Base-by-base conservation (phyloP, 2,888 invertebrate species). In the Tuberolachnus salignus region DNA sequence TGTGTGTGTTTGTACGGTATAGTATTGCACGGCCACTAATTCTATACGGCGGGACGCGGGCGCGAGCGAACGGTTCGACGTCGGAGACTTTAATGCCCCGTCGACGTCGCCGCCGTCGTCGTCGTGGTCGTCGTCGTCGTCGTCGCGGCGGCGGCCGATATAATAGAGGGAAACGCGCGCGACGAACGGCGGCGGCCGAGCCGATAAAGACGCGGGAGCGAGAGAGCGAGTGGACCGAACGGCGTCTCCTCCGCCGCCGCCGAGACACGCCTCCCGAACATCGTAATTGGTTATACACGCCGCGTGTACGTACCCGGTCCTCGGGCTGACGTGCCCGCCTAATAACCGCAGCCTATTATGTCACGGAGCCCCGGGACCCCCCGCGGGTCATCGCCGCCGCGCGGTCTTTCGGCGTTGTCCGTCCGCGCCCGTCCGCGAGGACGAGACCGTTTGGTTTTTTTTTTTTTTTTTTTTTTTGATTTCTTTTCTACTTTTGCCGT, bases 31-130 rank as follows among this genome's bases (percentile, higher is more conserved):
- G 51, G 55, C n/a, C n/a, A n/a, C n/a, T n/a, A n/a, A n/a, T n/a
- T n/a, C n/a, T n/a, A n/a, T n/a, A n/a, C 53, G 64, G 21, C 16
- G 44, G 9, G 11, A 21, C 34, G 63, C 34, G 16, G 16, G 53
- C 34, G 55, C 63, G 19, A 64, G 53, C 49, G 67, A 34, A 67
- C 75, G 21, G 67, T 67, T 34, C 57, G 57, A 46, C 75, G 75
- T 67, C 75, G 67, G 75, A 78, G 75, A 78, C 75, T 78, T 78
- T 69, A 78, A 78, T 78, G 75, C 75, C 75, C 75, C 46, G 55
- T n/a, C 74, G 42, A 1, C 14, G 44, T 3, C 19, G 64, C 23
- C 6, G 55, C 11, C 19, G 61, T 21, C 49, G 51, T 21, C 46
- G 44, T 1, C 26, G 21, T 10, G 16, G 42, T 19, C 34, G 16